A percentile compares a stretch with the other conserved stretches of the same genome.
phyloP scores from a whole-genome alignment of 2,797 vertebrate genomes.

The Gymnothorax reevesii region DNA sequence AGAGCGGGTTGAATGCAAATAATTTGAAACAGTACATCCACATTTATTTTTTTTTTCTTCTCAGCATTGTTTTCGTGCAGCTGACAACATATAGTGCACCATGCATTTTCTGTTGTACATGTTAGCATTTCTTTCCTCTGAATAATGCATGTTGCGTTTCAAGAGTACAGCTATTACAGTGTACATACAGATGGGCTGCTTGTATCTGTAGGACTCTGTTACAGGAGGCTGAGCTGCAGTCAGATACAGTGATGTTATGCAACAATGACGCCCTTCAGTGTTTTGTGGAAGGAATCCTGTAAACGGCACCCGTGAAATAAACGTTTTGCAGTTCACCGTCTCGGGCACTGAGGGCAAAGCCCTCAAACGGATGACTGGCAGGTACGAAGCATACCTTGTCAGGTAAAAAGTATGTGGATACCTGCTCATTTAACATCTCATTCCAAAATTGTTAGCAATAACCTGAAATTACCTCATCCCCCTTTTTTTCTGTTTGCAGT shows the following conservation, averaged over 20 bases:
- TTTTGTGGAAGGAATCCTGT: conserved; percentile 34
- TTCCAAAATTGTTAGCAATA: too few species aligned
- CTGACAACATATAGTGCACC: not conserved
- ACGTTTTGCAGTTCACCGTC: not conserved
- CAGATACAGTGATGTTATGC: not conserved
- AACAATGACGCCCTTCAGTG: conserved; percentile 32
- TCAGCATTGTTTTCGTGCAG: not conserved
- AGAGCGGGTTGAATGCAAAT: not conserved
- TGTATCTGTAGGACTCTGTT: not conserved
- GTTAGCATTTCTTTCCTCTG: not conserved
- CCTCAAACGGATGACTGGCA: not conserved
- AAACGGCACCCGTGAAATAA: conserved; percentile 20
- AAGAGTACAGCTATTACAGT: not conserved
- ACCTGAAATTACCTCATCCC: too few species aligned
- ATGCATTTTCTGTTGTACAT: not conserved
- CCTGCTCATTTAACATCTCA: too few species aligned
- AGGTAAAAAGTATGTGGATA: too few species aligned
- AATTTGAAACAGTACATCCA: not conserved
- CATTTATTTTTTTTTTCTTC: not conserved
- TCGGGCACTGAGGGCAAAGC: not conserved
- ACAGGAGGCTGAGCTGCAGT: not conserved
- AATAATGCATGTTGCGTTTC: not conserved
- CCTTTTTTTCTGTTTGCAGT: too few species aligned
- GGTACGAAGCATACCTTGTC: not conserved
- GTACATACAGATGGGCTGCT: not conserved